Conservation (phyloP, 2,888 invertebrate genomes). For the Entomobrya multifasciata region DNA sequence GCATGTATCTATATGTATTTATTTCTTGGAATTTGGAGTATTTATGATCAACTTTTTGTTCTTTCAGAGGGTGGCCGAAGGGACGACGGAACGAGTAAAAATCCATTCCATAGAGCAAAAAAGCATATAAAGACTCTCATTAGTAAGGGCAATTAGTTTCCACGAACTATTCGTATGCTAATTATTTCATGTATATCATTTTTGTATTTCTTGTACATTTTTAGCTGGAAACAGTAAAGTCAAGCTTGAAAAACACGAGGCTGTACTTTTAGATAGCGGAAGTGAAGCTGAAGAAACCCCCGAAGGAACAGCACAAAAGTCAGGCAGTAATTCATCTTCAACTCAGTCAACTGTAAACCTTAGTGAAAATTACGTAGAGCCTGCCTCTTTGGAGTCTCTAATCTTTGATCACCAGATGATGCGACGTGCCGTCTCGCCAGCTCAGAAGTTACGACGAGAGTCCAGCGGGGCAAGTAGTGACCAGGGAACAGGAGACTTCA, state of each 20-base stretch:
- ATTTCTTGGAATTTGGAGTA: no score
- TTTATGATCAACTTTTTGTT: no score
- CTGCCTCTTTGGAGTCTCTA: constrained; percentile 39
- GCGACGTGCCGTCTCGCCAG: not conserved
- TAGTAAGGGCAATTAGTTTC: no score
- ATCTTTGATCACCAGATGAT: constrained; percentile 41
- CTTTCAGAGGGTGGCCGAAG: constrained; percentile 38
- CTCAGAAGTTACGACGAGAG: constrained; percentile 53
- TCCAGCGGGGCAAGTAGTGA: constrained; percentile 68
- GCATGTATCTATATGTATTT: not conserved
- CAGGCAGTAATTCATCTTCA: constrained; percentile 77
- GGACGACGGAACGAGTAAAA: constrained; percentile 78
- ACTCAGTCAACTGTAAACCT: constrained; percentile 73
- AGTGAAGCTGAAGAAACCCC: constrained; percentile 80
- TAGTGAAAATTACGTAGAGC: constrained; percentile 52
- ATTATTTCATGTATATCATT: not conserved
- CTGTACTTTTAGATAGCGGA: constrained; percentile 80
- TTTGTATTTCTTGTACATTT: not conserved
- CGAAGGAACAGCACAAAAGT: constrained; percentile 77
- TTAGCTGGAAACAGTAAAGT: constrained; percentile 73
- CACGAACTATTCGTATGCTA: no score
- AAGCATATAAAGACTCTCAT: constrained; percentile 82
- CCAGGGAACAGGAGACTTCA: constrained; percentile 51
- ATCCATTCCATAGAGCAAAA: constrained; percentile 82
- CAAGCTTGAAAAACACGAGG: constrained; percentile 78